These are phyloP conservation scores for Dasyprocta punctata DNA, from an alignment of 2,113 vertebrate genomes.

Conservation along the genomic window DNA sequence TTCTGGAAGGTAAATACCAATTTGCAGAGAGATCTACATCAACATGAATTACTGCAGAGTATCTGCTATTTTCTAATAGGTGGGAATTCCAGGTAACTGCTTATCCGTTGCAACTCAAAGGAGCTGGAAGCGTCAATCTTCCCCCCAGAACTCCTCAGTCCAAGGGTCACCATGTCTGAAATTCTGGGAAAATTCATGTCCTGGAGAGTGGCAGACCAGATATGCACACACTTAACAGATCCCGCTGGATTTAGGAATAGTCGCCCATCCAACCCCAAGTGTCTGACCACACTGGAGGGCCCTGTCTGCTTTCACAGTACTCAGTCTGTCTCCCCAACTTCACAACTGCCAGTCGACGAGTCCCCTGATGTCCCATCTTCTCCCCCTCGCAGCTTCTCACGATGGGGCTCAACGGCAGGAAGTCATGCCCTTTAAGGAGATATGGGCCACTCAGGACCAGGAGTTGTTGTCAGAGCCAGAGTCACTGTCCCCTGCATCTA, in stretches of 20 bases:
- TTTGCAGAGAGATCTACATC: neutral
- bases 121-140: neutral
- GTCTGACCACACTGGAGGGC: fast-evolving
- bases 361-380: fast-evolving
- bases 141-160: too few relatives aligned
- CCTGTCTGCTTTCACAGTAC: neutral
- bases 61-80: neutral
- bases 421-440: neutral
- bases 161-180: neutral
- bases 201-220: neutral
- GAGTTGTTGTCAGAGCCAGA: neutral
- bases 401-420: neutral
- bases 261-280: neutral
- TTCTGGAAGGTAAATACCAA: neutral
- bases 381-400: neutral
- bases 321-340: fast-evolving
- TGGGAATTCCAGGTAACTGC: neutral
- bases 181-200: neutral
- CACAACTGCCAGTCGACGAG: neutral
- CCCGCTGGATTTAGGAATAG: neutral
- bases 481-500: neutral
- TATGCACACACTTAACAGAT: neutral
- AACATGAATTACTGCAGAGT: neutral
- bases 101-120: neutral
- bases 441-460: fast-evolving